phyloP scores from a whole-genome alignment of 1,140 invertebrate species.

The Drosophila novamexicana region DNA sequence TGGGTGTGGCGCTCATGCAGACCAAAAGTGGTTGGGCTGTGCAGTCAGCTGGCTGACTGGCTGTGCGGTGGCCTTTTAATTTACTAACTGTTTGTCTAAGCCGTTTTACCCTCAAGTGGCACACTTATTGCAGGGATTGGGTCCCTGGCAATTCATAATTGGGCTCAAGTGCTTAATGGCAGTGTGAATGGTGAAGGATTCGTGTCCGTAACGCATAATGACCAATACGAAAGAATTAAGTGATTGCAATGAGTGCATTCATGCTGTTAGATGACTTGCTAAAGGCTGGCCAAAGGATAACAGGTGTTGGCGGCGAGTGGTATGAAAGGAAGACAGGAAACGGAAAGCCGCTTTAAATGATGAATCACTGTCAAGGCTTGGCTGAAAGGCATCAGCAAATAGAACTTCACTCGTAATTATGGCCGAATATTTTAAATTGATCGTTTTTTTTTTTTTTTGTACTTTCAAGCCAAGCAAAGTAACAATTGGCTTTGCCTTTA shows the following conservation, averaged over 20 bases:
- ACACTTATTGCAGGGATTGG: slow-evolving; percentile 53
- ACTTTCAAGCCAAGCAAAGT: slow-evolving; percentile 1
- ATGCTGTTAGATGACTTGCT: slow-evolving; percentile 51
- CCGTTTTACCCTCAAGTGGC: slow-evolving; percentile 57
- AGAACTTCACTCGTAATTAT: slow-evolving; percentile 11
- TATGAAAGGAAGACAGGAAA: slow-evolving; percentile 6
- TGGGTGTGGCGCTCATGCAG: slow-evolving; percentile 35
- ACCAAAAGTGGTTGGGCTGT: slow-evolving; percentile 7
- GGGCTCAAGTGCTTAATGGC: slow-evolving; percentile 52
- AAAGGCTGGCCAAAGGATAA: slow-evolving; percentile 37
- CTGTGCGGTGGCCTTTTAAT: slow-evolving; percentile 50
- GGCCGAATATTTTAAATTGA: slow-evolving; percentile 17
- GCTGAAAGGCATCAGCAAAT: neutral
- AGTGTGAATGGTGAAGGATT: slow-evolving; percentile 22
- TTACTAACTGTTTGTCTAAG: slow-evolving; percentile 39
- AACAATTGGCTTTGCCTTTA: slow-evolving; percentile 1
- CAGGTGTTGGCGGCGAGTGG: slow-evolving; percentile 49
- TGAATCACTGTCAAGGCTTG: slow-evolving; percentile 23
- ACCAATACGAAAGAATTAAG: slow-evolving; percentile 51
- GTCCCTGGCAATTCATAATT: slow-evolving; percentile 51
- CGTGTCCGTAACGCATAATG: slow-evolving; percentile 4
- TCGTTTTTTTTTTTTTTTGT: neutral
- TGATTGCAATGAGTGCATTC: slow-evolving; percentile 51
- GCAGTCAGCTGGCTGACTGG: slow-evolving; percentile 4
- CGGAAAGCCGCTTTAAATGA: slow-evolving; percentile 10